Evolutionary conservation across 2,113 vertebrate genomes (phyloP), one percentile per base, ranked within the genome.

Genomic region (Pristiophorus japonicus): DNA sequence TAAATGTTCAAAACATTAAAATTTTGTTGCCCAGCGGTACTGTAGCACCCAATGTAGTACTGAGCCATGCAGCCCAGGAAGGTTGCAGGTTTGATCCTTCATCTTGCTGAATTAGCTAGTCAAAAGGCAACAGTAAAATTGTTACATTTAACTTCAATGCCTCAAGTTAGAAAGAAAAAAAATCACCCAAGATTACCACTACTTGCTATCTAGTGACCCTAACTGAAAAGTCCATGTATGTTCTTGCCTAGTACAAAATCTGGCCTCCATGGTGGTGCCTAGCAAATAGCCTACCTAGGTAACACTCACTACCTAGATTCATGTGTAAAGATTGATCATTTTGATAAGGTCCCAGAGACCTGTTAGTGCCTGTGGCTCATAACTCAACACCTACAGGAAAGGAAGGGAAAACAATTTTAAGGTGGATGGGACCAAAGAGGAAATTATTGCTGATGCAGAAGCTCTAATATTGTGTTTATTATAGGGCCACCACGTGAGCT

Each of bases 401-500:
- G 78, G 78, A 20, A 20, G 1, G n/a, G 18, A 65, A 59, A 63
- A n/a, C 10, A 5, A n/a, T 75, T n/a, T 62, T 92, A 22, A 92
- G 62, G 30, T 14, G 59, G n/a, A n/a, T 34, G 34, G 59, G 8
- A 5, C 42, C 14, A 55, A 90, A 90, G 12, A 62, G 59, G n/a
- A 7, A 92, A 65, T 67, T 7, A 1, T 90, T 90, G 87, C 47
- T 88, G 30, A 24, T 47, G n/a, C 66, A 51, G 93, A 70, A 34
- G 5, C n/a, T 45, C 66, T 70, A 92, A 92, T 65, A 42, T 7
- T 51, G 59, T 92, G 27, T 95, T 96, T 34, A 73, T 96, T 96
- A 51, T 96, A 99, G 99, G 99, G 24, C 97, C 96, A 27, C 98
- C 99, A 65, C 96, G 45, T 96, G 96, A 95, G 0, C 78, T 99